Evolutionary conservation across 2,888 invertebrate genomes (phyloP).

Genomic region (Magallana nippona): DNA sequence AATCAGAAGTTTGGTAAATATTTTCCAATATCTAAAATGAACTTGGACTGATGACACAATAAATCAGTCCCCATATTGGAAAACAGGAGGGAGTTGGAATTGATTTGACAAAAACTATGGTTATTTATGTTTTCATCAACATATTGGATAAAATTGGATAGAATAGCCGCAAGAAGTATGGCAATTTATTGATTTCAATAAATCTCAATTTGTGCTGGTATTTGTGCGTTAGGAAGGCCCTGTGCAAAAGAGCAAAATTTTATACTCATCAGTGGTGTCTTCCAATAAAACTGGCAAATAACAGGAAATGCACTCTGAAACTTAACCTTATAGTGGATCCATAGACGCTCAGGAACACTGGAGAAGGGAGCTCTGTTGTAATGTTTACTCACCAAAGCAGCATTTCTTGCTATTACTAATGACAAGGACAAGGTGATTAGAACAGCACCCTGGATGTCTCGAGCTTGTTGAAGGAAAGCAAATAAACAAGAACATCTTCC

Average conservation of each 20-base stretch:
- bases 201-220: conserved; percentile 35
- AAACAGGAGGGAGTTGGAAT: conserved; percentile 24
- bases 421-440: not conserved
- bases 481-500: not conserved
- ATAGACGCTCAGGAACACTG: not conserved
- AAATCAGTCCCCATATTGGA: conserved; percentile 16
- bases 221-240: not conserved
- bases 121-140: conserved; percentile 32
- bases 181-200: conserved; percentile 32
- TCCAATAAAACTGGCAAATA: conserved; percentile 23
- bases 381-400: conserved; percentile 6
- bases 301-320: conserved; percentile 2
- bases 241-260: conserved; percentile 4
- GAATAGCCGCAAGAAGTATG: conserved; percentile 24
- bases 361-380: not conserved
- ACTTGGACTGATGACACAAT: conserved; percentile 1
- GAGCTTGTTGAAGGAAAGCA: not conserved
- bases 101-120: conserved; percentile 26
- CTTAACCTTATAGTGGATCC: not conserved
- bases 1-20: not conserved
- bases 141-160: conserved; percentile 30
- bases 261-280: not conserved
- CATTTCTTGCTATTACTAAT: not conserved
- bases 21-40: not conserved
- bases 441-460: not conserved